These are phyloP conservation scores for Odontomachus brunneus DNA, from an alignment of 1,140 invertebrate genomes.

Conservation along the genomic window DNA sequence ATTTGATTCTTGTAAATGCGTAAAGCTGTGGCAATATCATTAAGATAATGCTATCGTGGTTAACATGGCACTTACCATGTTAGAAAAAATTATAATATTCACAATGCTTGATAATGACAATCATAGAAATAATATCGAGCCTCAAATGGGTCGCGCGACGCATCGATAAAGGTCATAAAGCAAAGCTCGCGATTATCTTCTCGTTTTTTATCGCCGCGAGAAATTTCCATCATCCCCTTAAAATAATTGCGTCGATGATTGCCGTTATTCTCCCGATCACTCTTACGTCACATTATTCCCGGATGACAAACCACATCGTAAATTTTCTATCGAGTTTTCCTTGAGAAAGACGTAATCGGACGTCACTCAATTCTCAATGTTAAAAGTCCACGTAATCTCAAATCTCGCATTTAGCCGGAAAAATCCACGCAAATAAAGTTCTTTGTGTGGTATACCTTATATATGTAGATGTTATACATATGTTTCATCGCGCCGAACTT, in stretches of 20 bases:
- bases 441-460: neutral
- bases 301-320: neutral
- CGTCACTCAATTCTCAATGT: neutral
- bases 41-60: constrained; percentile 41
- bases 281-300: neutral
- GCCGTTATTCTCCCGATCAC: neutral
- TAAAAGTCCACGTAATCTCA: neutral
- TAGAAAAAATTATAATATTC: neutral
- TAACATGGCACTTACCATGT: neutral
- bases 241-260: neutral
- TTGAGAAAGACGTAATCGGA: neutral
- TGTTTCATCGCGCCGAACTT: too few species aligned
- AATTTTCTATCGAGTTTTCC: constrained; percentile 3
- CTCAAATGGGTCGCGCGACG: neutral
- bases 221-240: neutral
- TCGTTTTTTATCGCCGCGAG: neutral
- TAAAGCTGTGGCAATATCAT: constrained; percentile 16
- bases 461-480: neutral
- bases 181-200: constrained; percentile 3
- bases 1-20: constrained; percentile 28
- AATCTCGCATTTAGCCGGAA: too few species aligned
- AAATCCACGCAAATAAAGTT: neutral
- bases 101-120: constrained; percentile 3
- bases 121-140: neutral
- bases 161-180: neutral